Percentiles rank a stretch among this genome's conserved stretches.
phyloP scores from a whole-genome alignment of 2,797 vertebrate genomes.

The Xerus rutilus region DNA sequence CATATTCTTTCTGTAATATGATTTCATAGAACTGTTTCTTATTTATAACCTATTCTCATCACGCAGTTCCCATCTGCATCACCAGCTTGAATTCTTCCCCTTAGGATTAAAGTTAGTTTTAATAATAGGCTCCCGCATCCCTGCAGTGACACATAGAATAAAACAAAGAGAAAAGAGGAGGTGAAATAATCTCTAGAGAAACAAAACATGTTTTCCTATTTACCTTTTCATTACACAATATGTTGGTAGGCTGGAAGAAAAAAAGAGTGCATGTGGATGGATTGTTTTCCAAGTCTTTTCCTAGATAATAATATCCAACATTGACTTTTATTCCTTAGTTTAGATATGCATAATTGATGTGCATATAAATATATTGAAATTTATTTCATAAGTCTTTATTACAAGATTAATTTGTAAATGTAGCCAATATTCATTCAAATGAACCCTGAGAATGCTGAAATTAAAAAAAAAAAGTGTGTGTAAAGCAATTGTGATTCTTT shows the following conservation, averaged over 20 bases:
- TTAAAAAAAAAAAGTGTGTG: neutral
- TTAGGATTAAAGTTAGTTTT: slow-evolving; percentile 84
- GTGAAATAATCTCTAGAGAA: slow-evolving; percentile 80
- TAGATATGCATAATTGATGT: slow-evolving; percentile 63
- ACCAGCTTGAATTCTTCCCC: slow-evolving; percentile 86
- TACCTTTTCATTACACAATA: slow-evolving; percentile 81
- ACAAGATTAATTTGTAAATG: slow-evolving; percentile 30
- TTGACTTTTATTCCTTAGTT: slow-evolving; percentile 76
- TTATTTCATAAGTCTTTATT: slow-evolving; percentile 47
- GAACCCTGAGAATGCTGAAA: neutral
- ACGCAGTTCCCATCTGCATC: slow-evolving; percentile 83
- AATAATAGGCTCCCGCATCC: slow-evolving; percentile 84
- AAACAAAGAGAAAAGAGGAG: slow-evolving; percentile 82
- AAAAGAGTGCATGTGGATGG: slow-evolving; percentile 52
- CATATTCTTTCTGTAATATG: slow-evolving; percentile 55
- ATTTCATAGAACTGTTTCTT: slow-evolving; percentile 54
- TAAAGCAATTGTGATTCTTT: neutral
- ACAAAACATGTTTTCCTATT: slow-evolving; percentile 83
- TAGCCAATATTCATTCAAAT: slow-evolving; percentile 36
- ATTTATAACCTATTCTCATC: slow-evolving; percentile 77
- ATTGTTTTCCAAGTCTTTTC: slow-evolving; percentile 76
- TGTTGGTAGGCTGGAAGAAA: slow-evolving; percentile 75
- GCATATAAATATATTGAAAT: slow-evolving; percentile 42
- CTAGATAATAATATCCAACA: slow-evolving; percentile 73
- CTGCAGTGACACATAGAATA: slow-evolving; percentile 79